Evolutionary conservation across 1,140 invertebrate species (phyloP).

Genomic region (Euwallacea similis): DNA sequence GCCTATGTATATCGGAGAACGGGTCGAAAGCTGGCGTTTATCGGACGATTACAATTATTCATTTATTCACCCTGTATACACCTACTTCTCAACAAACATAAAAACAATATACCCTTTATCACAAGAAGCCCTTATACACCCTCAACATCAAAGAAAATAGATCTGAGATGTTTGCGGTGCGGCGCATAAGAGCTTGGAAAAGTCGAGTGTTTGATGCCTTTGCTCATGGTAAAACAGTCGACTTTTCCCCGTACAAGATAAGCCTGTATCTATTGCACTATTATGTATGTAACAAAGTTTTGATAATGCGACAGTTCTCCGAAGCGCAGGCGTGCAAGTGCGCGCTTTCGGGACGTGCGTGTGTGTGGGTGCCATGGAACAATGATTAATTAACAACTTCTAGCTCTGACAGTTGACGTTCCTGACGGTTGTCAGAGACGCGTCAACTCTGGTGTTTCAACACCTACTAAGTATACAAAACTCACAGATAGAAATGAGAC

Average conservation of each 20-base stretch:
- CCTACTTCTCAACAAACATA: constrained; percentile 36
- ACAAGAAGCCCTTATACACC: constrained; percentile 43
- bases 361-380: too few relatives aligned
- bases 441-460: too few relatives aligned
- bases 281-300: too few relatives aligned
- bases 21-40: too few relatives aligned
- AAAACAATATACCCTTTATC: constrained; percentile 44
- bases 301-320: not conserved
- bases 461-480: constrained; percentile 4
- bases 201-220: too few relatives aligned
- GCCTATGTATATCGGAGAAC: too few relatives aligned
- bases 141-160: constrained; percentile 3
- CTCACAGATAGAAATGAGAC: constrained; percentile 36
- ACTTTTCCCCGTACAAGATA: too few relatives aligned
- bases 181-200: too few relatives aligned
- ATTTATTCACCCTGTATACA: constrained; percentile 14
- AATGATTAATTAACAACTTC: too few relatives aligned
- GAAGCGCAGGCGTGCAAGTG: constrained; percentile 16
- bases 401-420: constrained; percentile 15
- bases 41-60: constrained; percentile 1
- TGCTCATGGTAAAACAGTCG: too few relatives aligned
- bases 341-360: constrained; percentile 19
- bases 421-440: not conserved
- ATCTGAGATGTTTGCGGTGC: too few relatives aligned
- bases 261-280: too few relatives aligned